Evolutionary conservation across 2,888 invertebrate genomes (phyloP), one percentile per base, ranked within the genome.

Genomic region (Phytoseiulus persimilis): DNA sequence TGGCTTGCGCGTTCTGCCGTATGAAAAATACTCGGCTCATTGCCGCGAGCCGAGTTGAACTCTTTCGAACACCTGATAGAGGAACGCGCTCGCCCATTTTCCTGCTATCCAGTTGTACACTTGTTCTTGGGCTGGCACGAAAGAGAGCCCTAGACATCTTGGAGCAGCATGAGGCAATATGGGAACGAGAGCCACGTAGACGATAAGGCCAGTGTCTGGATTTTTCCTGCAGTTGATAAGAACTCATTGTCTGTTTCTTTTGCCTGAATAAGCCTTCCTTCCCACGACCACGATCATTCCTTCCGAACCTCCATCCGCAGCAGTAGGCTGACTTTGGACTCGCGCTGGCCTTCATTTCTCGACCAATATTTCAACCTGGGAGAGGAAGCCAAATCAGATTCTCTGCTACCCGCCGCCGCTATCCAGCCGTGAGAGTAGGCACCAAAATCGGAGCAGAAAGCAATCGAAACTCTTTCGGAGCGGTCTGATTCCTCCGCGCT

Each of bases 181-280:
- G 65, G 65, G 28, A 65, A 28, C 14, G 65, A 65, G 65, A 65
- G 65, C 65, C 65, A 65, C 65, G 65, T 65, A 65, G 65, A 65
- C 65, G 65, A 65, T 65, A 65, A 65, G 11, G 65, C 65, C 1
- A 65, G 65, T 65, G 65, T 65, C 65, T 65, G 65, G 65, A 65
- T 65, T 65, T 65, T 65, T 65, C 65, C 65, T 65, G 23, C 65
- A 65, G 65, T 65, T 65, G 65, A 65, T 65, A 65, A 65, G 65
- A 65, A 65, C 65, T 65, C 65, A 65, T 65, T 65, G 65, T 65
- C 65, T 65, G 65, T 65, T 65, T 65, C 65, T 65, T 65, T 65
- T 23, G n/a, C n/a, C n/a, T n/a, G 65, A 28, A 23, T 65, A 65
- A 65, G 65, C 65, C 65, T 65, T 65, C 18, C 28, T 65, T 65